Percentiles rank a stretch among this genome's conserved stretches.
Evolutionary conservation across 2,113 vertebrate species (phyloP).

Genomic region (Hylia prasina): DNA sequence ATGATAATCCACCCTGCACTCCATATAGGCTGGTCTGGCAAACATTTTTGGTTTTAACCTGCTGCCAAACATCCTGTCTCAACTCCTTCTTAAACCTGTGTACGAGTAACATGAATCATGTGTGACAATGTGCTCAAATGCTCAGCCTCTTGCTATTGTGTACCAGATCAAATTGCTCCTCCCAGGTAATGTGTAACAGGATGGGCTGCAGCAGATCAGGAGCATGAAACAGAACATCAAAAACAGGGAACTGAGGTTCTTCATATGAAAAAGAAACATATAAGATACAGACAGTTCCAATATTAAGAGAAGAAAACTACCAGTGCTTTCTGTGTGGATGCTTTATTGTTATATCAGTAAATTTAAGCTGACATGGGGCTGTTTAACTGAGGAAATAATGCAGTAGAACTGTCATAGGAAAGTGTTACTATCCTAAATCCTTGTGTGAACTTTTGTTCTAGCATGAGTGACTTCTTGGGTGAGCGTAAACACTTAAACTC

Average conservation of each 20-base stretch:
- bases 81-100: background rate
- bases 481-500: background rate
- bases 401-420: background rate
- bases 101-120: fast-evolving
- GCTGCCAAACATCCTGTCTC: background rate
- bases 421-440: background rate
- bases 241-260: background rate
- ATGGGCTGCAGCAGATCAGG: background rate
- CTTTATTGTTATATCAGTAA: background rate
- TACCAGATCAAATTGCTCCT: background rate
- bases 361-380: background rate
- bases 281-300: background rate
- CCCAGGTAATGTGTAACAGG: background rate
- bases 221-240: background rate
- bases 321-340: background rate
- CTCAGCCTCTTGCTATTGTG: background rate
- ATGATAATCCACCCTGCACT: background rate
- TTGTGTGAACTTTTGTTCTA: background rate
- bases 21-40: background rate
- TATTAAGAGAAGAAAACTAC: background rate
- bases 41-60: background rate
- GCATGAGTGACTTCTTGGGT: background rate
- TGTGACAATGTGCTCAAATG: background rate
- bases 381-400: background rate
- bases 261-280: background rate